phyloP scores from a whole-genome alignment of 1,140 invertebrate genomes.

The Ridgeia piscesae region DNA sequence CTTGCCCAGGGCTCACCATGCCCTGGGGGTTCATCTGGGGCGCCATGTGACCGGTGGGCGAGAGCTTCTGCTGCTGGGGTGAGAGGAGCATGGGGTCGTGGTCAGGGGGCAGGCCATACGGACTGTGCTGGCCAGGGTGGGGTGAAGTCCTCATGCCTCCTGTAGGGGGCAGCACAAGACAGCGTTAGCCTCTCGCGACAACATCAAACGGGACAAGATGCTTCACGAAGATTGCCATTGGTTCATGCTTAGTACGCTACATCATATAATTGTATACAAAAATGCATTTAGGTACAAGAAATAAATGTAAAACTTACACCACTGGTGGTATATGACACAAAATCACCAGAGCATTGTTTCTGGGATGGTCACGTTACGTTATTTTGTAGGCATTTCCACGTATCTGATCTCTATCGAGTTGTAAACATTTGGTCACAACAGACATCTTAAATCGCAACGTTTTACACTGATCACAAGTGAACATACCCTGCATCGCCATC shows the following conservation, averaged over 20 bases:
- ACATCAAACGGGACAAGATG: background rate
- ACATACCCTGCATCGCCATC: slow-evolving; percentile 15
- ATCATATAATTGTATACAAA: no score
- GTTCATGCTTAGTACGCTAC: no score
- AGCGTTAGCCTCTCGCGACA: background rate
- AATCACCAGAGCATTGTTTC: background rate
- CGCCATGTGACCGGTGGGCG: slow-evolving; percentile 38
- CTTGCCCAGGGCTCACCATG: background rate
- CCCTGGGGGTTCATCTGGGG: background rate
- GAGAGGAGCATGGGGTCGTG: slow-evolving; percentile 71
- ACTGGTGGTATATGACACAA: no score
- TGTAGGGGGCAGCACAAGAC: background rate
- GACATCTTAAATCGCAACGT: background rate
- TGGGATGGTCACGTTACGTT: no score
- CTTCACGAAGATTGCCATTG: background rate
- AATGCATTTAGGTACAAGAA: no score
- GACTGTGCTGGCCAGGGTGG: slow-evolving; percentile 37
- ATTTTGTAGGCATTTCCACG: background rate
- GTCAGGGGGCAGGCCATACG: slow-evolving; percentile 33
- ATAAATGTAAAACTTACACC: no score
- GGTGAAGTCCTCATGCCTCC: background rate
- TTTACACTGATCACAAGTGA: background rate
- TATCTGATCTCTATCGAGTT: background rate
- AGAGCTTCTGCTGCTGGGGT: slow-evolving; percentile 60
- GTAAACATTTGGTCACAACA: background rate